Evolutionary conservation across 2,888 invertebrate species (phyloP).

Genomic region (Drosophila parthenogenetica): DNA sequence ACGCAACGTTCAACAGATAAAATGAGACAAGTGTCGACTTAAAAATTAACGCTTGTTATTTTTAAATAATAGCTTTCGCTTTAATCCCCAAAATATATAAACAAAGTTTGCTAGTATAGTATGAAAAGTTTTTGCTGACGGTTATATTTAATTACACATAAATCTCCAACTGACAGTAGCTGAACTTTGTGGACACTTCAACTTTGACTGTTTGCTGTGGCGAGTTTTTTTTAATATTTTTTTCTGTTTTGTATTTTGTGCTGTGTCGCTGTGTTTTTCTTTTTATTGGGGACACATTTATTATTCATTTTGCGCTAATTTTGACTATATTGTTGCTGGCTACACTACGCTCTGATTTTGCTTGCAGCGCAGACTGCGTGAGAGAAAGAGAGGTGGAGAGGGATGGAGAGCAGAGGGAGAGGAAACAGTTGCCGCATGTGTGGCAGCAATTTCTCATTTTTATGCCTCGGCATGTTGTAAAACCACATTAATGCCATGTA

Average conservation of each 20-base stretch:
- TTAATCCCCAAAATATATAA: conserved; percentile 3
- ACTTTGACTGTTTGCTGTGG: conserved; percentile 23
- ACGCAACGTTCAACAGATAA: not conserved
- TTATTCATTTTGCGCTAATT: conserved; percentile 80
- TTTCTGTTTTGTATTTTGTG: conserved; percentile 1
- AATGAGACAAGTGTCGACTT: not conserved
- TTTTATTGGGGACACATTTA: conserved; percentile 74
- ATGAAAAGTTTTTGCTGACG: conserved; percentile 11
- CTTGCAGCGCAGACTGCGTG: conserved; percentile 28
- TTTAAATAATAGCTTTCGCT: conserved; percentile 1
- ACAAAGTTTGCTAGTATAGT: conserved; percentile 3
- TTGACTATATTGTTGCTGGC: conserved; percentile 65
- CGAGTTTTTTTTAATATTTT: conserved; percentile 4
- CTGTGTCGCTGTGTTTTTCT: conserved; percentile 32
- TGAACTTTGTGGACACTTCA: conserved; percentile 24
- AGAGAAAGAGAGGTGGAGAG: too few relatives aligned
- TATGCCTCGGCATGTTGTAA: conserved; percentile 76
- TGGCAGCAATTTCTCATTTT: conserved; percentile 77
- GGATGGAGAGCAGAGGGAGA: too few relatives aligned
- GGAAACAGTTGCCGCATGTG: conserved; percentile 62
- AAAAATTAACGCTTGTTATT: conserved; percentile 1
- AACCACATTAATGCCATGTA: conserved; percentile 77
- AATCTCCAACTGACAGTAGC: conserved; percentile 14
- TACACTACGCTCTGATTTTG: conserved; percentile 25
- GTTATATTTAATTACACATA: conserved; percentile 27